Evolutionary conservation across 2,797 vertebrate species (phyloP).

Genomic region (Cryptoblepharus egeriae): DNA sequence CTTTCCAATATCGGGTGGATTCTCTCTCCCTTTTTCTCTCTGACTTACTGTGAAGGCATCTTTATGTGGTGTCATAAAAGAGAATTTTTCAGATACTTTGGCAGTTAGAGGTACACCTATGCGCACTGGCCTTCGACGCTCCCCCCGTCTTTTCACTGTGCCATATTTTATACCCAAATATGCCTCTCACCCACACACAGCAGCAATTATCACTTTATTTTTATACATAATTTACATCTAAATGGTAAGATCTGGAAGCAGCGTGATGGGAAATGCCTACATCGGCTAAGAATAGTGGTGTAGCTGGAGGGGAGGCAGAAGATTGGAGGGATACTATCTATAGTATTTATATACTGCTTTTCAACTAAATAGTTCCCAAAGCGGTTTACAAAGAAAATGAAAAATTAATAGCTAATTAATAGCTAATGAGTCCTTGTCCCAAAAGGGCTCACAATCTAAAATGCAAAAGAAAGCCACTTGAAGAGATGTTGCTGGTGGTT

Average conservation of each 20-base stretch:
- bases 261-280: neutral
- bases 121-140: slow-evolving; percentile 4
- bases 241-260: neutral
- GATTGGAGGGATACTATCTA: no score
- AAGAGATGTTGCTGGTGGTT: no score
- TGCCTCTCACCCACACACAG: slow-evolving; percentile 29
- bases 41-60: neutral
- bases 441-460: no score
- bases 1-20: neutral
- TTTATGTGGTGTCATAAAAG: slow-evolving; percentile 16
- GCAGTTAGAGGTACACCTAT: neutral
- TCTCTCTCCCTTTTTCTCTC: neutral
- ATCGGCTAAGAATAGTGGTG: neutral
- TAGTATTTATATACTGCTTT: no score
- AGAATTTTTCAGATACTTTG: slow-evolving; percentile 36
- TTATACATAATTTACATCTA: slow-evolving; percentile 30
- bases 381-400: no score
- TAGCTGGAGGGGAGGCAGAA: no score
- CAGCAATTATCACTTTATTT: slow-evolving; percentile 29
- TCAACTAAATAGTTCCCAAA: no score
- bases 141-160: neutral
- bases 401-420: no score
- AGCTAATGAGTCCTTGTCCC: no score
- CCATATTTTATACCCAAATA: slow-evolving; percentile 40
- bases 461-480: no score